Evolutionary conservation across 1,140 invertebrate species (phyloP), one percentile per base, ranked within the genome.

Genomic region (Mesaphorura yosii): DNA sequence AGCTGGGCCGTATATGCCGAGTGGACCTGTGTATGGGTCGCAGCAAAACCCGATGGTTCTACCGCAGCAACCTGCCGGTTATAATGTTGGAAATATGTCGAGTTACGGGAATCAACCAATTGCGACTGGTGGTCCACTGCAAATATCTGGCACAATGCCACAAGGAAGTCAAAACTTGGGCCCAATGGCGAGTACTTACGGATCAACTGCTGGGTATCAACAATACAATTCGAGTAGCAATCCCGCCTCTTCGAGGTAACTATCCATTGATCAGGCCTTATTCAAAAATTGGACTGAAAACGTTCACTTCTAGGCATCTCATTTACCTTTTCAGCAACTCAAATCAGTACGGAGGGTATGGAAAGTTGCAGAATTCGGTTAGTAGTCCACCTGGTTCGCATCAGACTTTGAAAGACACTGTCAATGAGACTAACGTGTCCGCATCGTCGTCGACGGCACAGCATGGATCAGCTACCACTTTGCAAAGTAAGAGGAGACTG

Each of bases 271-370:
- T n/a, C n/a, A n/a, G n/a, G n/a, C n/a, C n/a, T n/a, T n/a, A n/a
- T n/a, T n/a, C n/a, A n/a, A n/a, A n/a, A n/a, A n/a, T n/a, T n/a
- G n/a, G n/a, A n/a, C n/a, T n/a, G n/a, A n/a, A n/a, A n/a, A n/a
- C n/a, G n/a, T n/a, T n/a, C n/a, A n/a, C n/a, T n/a, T n/a, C n/a
- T n/a, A n/a, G n/a, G n/a, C n/a, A n/a, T n/a, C n/a, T n/a, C n/a
- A n/a, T 34, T n/a, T n/a, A 34, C 31, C n/a, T 34, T 10, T 34
- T 34, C n/a, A 49, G 29, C n/a, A 49, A 25, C 31, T 19, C 39
- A 19, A 60, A 49, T 51, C 59, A 60, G 39, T 60, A 60, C 45
- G 54, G 50, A 23, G 38, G 34, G 20, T 60, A 60, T 31, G 51
- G 50, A 26, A 56, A 60, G 47, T 40, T 56, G 37, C 20, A 29